Base-by-base conservation (phyloP, 1,140 invertebrate genomes). In the Zaprionus lachaisei region DNA sequence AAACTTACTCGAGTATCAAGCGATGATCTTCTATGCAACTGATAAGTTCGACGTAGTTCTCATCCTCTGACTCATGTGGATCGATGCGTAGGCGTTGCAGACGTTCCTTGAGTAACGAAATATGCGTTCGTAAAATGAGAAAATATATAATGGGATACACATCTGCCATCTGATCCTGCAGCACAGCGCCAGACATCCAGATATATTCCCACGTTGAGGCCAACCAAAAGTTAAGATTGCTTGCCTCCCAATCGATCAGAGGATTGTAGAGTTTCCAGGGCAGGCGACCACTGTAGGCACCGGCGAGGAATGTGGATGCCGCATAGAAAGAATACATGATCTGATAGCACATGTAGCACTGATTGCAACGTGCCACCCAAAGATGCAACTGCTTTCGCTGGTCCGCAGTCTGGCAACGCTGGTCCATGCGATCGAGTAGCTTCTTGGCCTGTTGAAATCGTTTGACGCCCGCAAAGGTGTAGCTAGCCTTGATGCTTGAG, bases 201-300 rank as follows among this genome's bases (percentile, higher is more conserved):
- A 62, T 0, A 0, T 65, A 51, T 24, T 89, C 84, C 0, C 44
- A 5, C 0, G 71, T 9, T 7, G 67, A 51, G 5, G 78, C 67
- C 1, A 64, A 0, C 37, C 61, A 57, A 24, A 89, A 84, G 11
- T 64, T 20, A 0, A 5, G 12, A 5, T 38, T 11, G 15, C 69
- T 58, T 0, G 57, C 17, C 9, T 68, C 55, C 24, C 49, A 28
- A 7, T 84, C 56, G 6, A 89, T 51, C 0, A 81, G n/a, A 0
- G 84, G 84, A 51, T 81, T 66, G n/a, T 89, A 89, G 4, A 89
- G 4, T 1, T 74, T 62, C 75, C 81, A 89, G 15, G 84, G 68
- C 14, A 81, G 58, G 0, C 49, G 62, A 22, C 79, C 72, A 4
- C 14, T 7, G 1, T n/a, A 62, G 1, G 31, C 51, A 47, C 7